Evolutionary conservation across 1,140 invertebrate genomes (phyloP), one percentile per base, ranked within the genome.

Genomic region (Whitmania pigra): DNA sequence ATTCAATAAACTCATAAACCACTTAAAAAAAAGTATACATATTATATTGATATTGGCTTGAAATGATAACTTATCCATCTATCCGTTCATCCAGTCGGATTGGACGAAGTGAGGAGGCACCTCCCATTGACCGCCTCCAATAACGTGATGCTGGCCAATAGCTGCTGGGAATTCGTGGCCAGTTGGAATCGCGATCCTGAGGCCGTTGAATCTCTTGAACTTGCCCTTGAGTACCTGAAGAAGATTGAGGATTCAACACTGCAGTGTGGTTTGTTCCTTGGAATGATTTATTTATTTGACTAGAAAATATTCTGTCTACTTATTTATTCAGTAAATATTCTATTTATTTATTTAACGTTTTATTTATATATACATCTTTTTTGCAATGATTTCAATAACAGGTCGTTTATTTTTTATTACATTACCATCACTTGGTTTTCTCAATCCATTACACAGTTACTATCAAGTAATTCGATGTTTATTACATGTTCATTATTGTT

Each of bases 81-180:
- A 7, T 49, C 15, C 15, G 13, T 49, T 13, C 43, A 0, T 49
- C 1, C 43, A 49, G 43, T 49, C 43, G 43, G 43, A 49, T 49
- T 49, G 43, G 43, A 49, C 13, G 43, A 49, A 17, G 43, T 49
- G 43, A 49, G 6, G 22, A 63, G 22, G 22, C 57, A 63, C 57
- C 22, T 31, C 29, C 57, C 57, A 63, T 18, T 31, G 29, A 25
- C 57, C 22, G 29, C 57, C 57, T 63, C 57, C 57, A 63, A 63
- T 15, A 63, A 63, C 15, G 29, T 31, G 0, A 63, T 95, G 40
- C 81, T 94, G 53, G 87, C 88, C 17, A 92, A 94, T 80, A 88
- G 93, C 84, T 88, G 87, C 76, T 95, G 92, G 93, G 91, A 94
- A 79, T 92, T 90, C 82, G 86, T 89, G 72, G 86, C 89, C 74